Base-by-base conservation (phyloP, 1,140 invertebrate species). In the Notospermus geniculatus region DNA sequence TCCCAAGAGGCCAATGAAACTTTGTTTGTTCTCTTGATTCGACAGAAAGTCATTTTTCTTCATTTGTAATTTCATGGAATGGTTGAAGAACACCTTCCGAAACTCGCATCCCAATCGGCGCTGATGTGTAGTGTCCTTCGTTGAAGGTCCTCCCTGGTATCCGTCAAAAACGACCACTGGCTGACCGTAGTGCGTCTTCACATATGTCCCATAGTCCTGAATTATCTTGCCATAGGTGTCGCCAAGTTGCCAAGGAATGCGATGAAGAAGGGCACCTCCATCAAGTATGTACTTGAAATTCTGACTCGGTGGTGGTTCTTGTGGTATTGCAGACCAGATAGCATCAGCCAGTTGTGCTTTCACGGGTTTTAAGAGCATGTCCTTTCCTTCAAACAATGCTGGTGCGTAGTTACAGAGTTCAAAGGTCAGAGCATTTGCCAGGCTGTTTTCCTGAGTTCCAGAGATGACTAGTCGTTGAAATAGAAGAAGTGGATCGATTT, bases 121-220 rank as follows among this genome's bases (percentile, higher is more conserved):
- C 39, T 43, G 39, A 43, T 43, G 39, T 43, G 39, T 43, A 43
- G 39, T 13, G 19, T 43, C 39, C 39, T 43, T 43, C 19, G 39
- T 43, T 43, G 39, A 43, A 13, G 39, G 39, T 11, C 39, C 39
- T 11, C 39, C 19, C 11, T 13, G 11, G 19, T 43, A 43, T 11
- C 39, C 39, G 19, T 43, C 39, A 43, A 43, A 43, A 11, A 43
- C 39, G 19, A 43, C 39, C 11, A 43, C 19, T 11, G 39, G 11
- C 11, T 11, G 19, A 43, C 39, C 39, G 19, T 43, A 43, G 11
- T 43, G 11, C 39, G 11, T 43, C 11, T 11, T 43, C 11, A 43
- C 39, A 19, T 43, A 43, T 13, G 11, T 43, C 11, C 11, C 19
- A 43, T 43, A 43, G 39, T 43, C 11, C 11, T 43, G 11, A 11